These are phyloP conservation scores for Axea sp. DNA, from an alignment of 2,888 invertebrate genomes.

Conservation along the genomic window DNA sequence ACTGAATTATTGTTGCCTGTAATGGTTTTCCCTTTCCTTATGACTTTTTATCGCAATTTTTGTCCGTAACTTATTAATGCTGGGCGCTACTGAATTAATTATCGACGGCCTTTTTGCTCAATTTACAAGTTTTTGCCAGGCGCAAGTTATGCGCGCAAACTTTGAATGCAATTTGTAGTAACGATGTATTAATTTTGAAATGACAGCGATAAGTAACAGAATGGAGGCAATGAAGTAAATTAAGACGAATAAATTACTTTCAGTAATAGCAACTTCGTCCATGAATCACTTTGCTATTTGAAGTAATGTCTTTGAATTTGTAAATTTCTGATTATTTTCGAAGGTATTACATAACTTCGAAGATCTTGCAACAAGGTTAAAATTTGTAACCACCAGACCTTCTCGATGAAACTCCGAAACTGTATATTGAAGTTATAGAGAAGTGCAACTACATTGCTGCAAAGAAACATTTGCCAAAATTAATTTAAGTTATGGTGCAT, in stretches of 20 bases:
- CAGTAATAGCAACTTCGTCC: conserved; percentile 7
- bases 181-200: conserved; percentile 37
- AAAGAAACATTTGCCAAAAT: conserved; percentile 57
- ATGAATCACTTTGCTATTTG: conserved; percentile 20
- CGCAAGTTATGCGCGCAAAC: conserved; percentile 23
- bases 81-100: conserved; percentile 42
- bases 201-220: not conserved
- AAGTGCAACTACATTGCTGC: conserved; percentile 48
- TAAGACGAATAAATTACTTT: conserved; percentile 15
- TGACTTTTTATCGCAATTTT: conserved; percentile 12
- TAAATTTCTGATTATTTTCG: conserved; percentile 51
- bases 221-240: conserved; percentile 7
- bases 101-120: conserved; percentile 43
- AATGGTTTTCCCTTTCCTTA: conserved; percentile 6
- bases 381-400: conserved; percentile 55
- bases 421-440: conserved; percentile 58
- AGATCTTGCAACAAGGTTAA: conserved; percentile 50
- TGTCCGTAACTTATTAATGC: conserved; percentile 20
- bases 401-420: conserved; percentile 56
- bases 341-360: conserved; percentile 51
- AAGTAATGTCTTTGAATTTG: conserved; percentile 37
- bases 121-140: conserved; percentile 25
- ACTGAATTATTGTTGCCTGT: conserved; percentile 30
- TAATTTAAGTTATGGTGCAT: conserved; percentile 47
- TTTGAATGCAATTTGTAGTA: conserved; percentile 45